A percentile compares a stretch with the other conserved stretches of the same genome.
Evolutionary conservation across 2,797 vertebrate species (phyloP).

Genomic region (Poeciliopsis turneri): DNA sequence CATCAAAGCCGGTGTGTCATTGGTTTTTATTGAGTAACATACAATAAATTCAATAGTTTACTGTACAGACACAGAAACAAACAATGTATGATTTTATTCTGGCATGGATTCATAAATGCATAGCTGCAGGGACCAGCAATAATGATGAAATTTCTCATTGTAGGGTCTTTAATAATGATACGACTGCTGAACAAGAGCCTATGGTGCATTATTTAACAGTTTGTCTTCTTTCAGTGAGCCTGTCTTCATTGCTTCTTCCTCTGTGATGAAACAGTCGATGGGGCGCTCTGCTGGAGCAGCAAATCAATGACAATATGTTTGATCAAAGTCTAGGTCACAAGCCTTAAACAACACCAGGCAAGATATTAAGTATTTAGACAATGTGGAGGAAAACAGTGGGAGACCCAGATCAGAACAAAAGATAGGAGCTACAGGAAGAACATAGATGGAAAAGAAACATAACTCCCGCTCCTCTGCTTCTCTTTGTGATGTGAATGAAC

Average conservation of each 20-base stretch:
- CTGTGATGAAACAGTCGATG: conserved; percentile 58
- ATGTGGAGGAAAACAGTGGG: conserved; percentile 72
- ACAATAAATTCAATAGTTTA: conserved; percentile 16
- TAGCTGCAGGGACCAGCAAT: conserved; percentile 1
- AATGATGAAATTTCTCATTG: conserved; percentile 22
- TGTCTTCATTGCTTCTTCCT: conserved; percentile 50
- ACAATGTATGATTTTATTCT: background rate
- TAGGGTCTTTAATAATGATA: conserved; percentile 56
- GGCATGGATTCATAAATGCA: background rate
- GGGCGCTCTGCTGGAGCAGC: conserved; percentile 52
- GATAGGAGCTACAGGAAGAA: conserved; percentile 60
- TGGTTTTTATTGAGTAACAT: conserved; percentile 54
- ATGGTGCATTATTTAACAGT: conserved; percentile 65
- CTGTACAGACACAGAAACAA: conserved; percentile 3
- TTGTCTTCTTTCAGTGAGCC: conserved; percentile 51
- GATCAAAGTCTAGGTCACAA: conserved; percentile 71
- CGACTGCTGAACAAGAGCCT: conserved; percentile 56
- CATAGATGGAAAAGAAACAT: conserved; percentile 31
- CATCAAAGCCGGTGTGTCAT: conserved; percentile 64
- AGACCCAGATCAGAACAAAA: conserved; percentile 56
- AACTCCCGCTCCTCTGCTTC: conserved; percentile 56
- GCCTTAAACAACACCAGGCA: conserved; percentile 66
- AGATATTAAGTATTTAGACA: conserved; percentile 77
- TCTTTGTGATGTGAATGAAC: conserved; percentile 30
- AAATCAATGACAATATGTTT: conserved; percentile 68